Evolutionary conservation across 2,113 vertebrate genomes (phyloP).

Genomic region (Muscicapa adusta): DNA sequence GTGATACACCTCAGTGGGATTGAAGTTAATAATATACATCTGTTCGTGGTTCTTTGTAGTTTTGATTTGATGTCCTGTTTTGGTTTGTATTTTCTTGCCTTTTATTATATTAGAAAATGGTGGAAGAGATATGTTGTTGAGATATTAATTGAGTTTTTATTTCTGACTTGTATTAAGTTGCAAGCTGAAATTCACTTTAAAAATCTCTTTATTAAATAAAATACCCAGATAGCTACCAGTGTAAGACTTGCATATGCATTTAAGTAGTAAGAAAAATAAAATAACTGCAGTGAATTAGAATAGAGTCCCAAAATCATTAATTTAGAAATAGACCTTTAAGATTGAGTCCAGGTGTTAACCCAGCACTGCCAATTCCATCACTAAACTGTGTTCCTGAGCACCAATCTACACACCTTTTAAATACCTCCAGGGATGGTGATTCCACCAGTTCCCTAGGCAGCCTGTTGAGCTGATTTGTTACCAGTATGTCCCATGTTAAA

Average conservation of each 20-base stretch:
- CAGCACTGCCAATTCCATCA: neutral
- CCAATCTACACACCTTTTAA: accelerated
- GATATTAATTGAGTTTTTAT: neutral
- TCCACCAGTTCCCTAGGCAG: neutral
- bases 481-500: neutral
- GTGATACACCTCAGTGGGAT: neutral
- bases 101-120: neutral
- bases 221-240: neutral
- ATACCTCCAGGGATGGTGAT: neutral
- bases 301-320: neutral
- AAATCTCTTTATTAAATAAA: neutral
- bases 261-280: neutral
- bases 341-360: accelerated
- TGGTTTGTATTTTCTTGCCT: neutral
- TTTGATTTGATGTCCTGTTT: neutral
- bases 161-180: neutral
- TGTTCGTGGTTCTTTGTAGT: neutral
- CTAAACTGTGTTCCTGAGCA: neutral
- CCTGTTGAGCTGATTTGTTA: neutral
- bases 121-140: neutral
- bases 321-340: neutral
- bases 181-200: neutral
- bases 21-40: slow-evolving; percentile 6
- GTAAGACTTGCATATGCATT: neutral
- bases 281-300: neutral